Percentiles rank a stretch among this genome's conserved stretches.
Conservation (phyloP, 2,888 invertebrate species). For the Adineta ricciae region DNA sequence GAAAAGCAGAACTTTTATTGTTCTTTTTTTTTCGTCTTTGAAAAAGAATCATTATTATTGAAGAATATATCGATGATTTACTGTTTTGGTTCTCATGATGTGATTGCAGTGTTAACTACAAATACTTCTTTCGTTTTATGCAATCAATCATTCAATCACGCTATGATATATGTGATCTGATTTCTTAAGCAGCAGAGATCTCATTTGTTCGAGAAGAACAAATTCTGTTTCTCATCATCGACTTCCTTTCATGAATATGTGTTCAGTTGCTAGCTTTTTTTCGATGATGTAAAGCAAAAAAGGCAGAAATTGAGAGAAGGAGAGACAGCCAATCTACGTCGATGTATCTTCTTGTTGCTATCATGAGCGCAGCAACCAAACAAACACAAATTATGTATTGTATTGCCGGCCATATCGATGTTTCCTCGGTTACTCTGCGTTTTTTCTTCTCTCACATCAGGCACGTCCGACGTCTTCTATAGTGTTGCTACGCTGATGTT, state of each 20-base stretch:
- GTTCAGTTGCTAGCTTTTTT: neutral
- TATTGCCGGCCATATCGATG: neutral
- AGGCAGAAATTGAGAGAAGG: neutral
- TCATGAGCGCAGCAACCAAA: neutral
- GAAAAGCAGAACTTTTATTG: neutral
- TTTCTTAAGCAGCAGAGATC: neutral
- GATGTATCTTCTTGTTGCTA: neutral
- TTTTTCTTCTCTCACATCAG: neutral
- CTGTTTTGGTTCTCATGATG: neutral
- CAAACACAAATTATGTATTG: constrained; percentile 3
- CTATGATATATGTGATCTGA: neutral
- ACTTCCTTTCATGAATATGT: neutral
- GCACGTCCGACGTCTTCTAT: neutral
- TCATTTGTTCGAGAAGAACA: neutral
- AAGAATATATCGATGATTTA: no score
- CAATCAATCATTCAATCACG: neutral
- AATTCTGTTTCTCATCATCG: neutral
- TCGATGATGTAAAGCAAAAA: neutral
- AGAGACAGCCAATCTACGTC: neutral
- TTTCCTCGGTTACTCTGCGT: neutral
- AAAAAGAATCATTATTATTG: no score
- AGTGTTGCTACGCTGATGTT: neutral
- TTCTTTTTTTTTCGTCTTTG: no score
- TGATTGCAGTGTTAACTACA: neutral
- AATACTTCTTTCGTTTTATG: neutral